Evolutionary conservation across 2,888 invertebrate genomes (phyloP).

Genomic region (Pachycephus smyrnensis): DNA sequence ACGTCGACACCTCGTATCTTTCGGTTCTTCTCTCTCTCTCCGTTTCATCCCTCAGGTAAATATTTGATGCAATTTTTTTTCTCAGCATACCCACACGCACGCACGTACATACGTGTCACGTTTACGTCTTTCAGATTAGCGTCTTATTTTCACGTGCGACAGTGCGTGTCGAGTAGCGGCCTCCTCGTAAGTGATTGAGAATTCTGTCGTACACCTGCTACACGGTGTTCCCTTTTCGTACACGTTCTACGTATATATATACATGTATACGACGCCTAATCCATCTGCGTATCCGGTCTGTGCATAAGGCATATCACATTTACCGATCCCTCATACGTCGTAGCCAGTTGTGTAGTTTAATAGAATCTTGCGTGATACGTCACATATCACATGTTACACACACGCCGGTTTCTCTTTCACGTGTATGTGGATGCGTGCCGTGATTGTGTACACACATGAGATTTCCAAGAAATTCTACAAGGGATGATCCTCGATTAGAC

Average conservation of each 20-base stretch:
- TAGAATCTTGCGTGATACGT: background rate
- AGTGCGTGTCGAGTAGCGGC: background rate
- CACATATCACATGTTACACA: background rate
- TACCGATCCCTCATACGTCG: background rate
- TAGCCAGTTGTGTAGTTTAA: background rate
- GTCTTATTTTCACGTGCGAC: background rate
- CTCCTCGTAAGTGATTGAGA: conserved; percentile 8
- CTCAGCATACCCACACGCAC: background rate
- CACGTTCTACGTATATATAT: background rate
- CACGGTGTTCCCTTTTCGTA: background rate
- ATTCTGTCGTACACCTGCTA: conserved; percentile 5
- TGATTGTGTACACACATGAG: background rate
- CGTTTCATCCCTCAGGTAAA: conserved; percentile 40
- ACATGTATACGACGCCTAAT: background rate
- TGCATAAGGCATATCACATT: background rate
- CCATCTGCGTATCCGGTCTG: background rate
- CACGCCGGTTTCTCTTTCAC: background rate
- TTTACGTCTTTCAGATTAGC: background rate
- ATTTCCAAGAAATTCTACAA: background rate
- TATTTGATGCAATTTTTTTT: conserved; percentile 55
- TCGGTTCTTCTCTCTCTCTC: background rate
- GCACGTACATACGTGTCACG: background rate
- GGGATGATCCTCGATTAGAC: background rate
- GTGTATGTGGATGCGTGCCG: background rate
- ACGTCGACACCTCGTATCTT: background rate